Conservation (phyloP, 1,140 invertebrate species). For the Proales similis region DNA sequence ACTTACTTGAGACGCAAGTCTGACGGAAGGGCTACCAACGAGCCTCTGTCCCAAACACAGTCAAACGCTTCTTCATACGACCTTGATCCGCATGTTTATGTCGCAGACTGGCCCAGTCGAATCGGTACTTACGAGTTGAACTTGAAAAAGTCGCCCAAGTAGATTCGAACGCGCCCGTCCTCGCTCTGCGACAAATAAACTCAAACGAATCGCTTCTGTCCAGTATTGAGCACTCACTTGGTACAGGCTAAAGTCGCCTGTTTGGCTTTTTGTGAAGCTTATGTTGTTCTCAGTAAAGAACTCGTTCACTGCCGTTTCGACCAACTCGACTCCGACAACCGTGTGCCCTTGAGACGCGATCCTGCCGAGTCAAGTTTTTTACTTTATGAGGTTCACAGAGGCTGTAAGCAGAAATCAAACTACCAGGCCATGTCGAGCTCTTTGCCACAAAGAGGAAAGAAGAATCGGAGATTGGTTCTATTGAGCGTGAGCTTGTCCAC, state of each 20-base stretch:
- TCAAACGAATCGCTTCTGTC: neutral
- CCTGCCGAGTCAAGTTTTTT: no score
- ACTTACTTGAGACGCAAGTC: conserved; percentile 4
- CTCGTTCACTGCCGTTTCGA: conserved; percentile 10
- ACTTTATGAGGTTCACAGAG: neutral
- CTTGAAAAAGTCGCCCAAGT: conserved; percentile 33
- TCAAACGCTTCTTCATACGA: conserved; percentile 13
- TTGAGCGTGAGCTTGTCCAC: neutral
- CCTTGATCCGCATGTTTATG: no score
- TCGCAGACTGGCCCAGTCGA: no score
- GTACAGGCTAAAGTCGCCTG: conserved; percentile 25
- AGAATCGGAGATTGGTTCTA: neutral
- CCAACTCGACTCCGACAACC: conserved; percentile 9
- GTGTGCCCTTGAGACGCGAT: conserved; percentile 5
- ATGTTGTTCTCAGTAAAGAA: conserved; percentile 31
- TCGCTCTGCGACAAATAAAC: conserved; percentile 1
- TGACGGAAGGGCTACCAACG: conserved; percentile 14
- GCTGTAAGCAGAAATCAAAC: neutral
- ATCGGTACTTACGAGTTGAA: neutral
- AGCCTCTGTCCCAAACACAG: conserved; percentile 27
- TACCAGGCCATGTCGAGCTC: conserved; percentile 25
- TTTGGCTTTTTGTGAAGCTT: neutral
- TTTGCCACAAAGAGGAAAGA: conserved; percentile 11
- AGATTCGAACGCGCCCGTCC: conserved; percentile 3
- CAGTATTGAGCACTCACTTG: neutral